Evolutionary conservation across 2,797 vertebrate genomes (phyloP).

Genomic region (Diglossa cyanea): DNA sequence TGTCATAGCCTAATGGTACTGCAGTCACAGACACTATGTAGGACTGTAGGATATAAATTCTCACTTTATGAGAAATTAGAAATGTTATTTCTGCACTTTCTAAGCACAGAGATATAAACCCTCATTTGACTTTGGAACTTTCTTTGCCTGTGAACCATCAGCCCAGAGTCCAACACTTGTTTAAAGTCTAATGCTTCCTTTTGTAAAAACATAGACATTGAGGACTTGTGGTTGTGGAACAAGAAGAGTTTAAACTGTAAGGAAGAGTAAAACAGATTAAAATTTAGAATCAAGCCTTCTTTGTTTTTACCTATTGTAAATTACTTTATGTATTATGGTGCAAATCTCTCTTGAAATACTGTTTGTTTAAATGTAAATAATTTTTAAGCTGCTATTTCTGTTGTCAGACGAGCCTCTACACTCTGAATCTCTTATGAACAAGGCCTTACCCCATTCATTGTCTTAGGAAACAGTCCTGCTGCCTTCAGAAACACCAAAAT

Average conservation of each 20-base stretch:
- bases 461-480: not conserved
- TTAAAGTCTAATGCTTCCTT: not conserved
- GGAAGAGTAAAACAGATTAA: not conserved
- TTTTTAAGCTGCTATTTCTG: not conserved
- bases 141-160: not conserved
- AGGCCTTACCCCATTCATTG: not conserved
- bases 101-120: not conserved
- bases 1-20: not conserved
- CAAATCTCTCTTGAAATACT: not conserved
- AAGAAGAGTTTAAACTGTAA: not conserved
- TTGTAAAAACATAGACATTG: not conserved
- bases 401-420: not conserved
- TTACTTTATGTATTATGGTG: not conserved
- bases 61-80: not conserved
- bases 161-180: not conserved
- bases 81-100: not conserved
- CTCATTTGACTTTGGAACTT: not conserved
- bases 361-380: not conserved
- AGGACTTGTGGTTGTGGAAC: not conserved
- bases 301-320: not conserved
- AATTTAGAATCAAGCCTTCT: not conserved
- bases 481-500: not conserved
- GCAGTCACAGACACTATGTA: not conserved
- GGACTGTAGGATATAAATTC: not conserved
- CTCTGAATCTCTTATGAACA: not conserved